phyloP scores from a whole-genome alignment of 2,113 vertebrate genomes.

The Tautogolabrus adspersus region DNA sequence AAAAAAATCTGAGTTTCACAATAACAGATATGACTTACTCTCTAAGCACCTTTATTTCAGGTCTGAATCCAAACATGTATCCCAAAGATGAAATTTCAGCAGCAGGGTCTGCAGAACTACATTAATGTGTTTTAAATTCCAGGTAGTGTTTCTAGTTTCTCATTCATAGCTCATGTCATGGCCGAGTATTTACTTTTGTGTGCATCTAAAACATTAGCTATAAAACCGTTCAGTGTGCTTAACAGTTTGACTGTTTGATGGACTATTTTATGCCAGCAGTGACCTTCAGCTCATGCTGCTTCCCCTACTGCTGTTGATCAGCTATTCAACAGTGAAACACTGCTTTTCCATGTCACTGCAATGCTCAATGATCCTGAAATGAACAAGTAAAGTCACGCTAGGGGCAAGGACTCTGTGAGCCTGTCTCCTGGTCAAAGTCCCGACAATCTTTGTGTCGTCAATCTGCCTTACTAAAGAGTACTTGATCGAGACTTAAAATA shows the following conservation, averaged over 20 bases:
- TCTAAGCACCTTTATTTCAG: no score
- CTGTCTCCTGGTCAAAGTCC: background rate
- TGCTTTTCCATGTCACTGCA: background rate
- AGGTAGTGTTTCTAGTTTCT: no score
- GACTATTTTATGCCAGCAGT: background rate
- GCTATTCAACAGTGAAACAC: background rate
- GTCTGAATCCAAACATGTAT: no score
- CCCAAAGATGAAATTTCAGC: no score
- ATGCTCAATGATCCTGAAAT: background rate
- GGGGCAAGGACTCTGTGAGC: background rate
- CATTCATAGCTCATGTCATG: no score
- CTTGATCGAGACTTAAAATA: background rate
- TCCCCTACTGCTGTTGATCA: background rate
- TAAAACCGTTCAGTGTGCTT: background rate
- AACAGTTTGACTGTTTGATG: background rate
- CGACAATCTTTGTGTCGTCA: slow-evolving; percentile 11
- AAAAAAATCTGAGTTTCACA: no score
- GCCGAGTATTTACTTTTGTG: no score
- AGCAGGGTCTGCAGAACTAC: no score
- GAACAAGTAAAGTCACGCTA: background rate
- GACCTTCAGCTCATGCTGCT: background rate
- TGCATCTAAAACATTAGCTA: background rate
- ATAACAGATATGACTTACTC: no score
- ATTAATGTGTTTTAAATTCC: no score
- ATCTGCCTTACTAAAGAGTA: background rate